Evolutionary conservation across 2,113 vertebrate genomes (phyloP), one percentile per base, ranked within the genome.

Genomic region (Tangachromis dhanisi): DNA sequence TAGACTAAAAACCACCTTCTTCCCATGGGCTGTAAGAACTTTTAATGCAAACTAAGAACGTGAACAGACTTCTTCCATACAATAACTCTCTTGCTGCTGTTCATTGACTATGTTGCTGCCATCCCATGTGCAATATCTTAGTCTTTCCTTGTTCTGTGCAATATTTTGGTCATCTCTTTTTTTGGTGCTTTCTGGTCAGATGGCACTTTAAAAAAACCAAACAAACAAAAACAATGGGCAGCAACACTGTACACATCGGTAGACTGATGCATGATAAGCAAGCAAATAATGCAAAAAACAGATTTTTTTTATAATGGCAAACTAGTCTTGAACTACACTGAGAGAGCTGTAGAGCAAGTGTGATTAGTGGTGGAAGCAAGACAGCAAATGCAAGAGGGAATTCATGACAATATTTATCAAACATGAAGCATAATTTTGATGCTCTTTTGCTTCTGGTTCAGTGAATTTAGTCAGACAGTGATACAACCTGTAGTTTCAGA

Each of bases 241-340:
- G 0, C 54, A 55, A 55, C 7, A 55, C 24, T 57, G 24, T 57
- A 57, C 54, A 57, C 24, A 26, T 55, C 7, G 0, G 54, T 57
- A 29, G 54, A 57, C 54, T 57, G 24, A 29, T 57, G 12, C 54
- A 57, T 57, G 24, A 57, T 8, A 57, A 29, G 24, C 7, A 57
- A 26, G 54, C 12, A 5, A 57, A 57, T 57, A 57, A 57, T 5
- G 54, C 4, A 8, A 57, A 26, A 57, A 57, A 57, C 3, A 1
- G 7, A 1, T 24, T 57, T 57, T 57, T 26, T 29, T 57, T 57
- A 29, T 29, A 57, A 57, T 57, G 54, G 2, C 12, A 57, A 57
- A 57, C 13, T 57, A 57, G 7, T 29, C 12, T 57, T 29, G 24
- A 57, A 57, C 24, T 57, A 57, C 24, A 57, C 12, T 29, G 54